These are phyloP conservation scores for Tragelaphus scriptus DNA, from an alignment of 2,113 vertebrate genomes.

Conservation along the genomic window DNA sequence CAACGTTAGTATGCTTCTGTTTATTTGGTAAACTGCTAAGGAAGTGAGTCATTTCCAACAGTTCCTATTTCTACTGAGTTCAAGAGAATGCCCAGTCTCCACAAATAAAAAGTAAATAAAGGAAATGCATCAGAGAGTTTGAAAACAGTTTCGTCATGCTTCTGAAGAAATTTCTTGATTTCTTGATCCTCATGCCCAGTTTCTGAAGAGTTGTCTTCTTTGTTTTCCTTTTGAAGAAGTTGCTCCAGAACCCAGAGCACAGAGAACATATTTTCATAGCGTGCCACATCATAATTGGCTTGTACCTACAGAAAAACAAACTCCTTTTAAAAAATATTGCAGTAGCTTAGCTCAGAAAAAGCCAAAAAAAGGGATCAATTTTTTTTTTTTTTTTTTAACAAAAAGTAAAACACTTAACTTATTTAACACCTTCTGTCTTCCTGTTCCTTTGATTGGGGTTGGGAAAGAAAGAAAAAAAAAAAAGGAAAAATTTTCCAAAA, in stretches of 20 bases:
- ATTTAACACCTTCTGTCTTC: not conserved
- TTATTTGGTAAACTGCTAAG: constrained; percentile 31
- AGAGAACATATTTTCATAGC: constrained; percentile 88
- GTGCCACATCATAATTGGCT: constrained; percentile 74
- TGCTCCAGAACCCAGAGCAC: constrained; percentile 86
- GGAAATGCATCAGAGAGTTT: constrained; percentile 89
- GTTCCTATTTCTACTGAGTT: constrained; percentile 64
- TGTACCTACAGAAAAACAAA: constrained; percentile 75
- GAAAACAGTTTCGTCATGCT: constrained; percentile 82
- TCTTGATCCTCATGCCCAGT: constrained; percentile 69
- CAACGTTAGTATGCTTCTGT: not conserved
- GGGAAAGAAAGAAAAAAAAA: not conserved
- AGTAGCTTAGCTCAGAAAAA: not conserved
- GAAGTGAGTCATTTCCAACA: constrained; percentile 48
- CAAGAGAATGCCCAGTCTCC: constrained; percentile 84
- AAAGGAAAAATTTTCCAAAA: not conserved
- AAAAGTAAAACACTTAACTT: not conserved
- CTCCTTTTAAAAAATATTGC: not conserved
- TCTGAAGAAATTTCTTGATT: constrained; percentile 75
- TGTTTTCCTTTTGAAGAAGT: constrained; percentile 76
- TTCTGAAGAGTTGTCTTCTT: not conserved
- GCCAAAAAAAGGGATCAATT: not conserved
- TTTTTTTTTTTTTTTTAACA: not conserved
- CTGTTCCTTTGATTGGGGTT: not conserved
- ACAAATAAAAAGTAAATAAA: constrained; percentile 88